Conservation (phyloP, 2,888 invertebrate species). For the Orthosia cruda region DNA sequence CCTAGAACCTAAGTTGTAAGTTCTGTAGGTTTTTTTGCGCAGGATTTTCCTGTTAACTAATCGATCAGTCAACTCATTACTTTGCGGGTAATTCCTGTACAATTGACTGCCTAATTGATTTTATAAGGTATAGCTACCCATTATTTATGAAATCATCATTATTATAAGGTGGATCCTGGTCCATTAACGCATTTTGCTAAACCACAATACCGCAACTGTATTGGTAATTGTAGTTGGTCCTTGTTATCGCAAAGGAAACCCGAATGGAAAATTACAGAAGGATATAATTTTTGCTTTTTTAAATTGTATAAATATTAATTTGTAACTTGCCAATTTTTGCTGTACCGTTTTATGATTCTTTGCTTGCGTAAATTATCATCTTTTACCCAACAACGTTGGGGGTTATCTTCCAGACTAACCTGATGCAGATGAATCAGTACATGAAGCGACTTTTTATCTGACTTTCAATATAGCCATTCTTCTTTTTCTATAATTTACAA, state of each 20-base stretch:
- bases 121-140: slow-evolving; percentile 12
- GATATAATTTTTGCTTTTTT: neutral
- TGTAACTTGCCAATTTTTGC: neutral
- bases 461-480: neutral
- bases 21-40: neutral
- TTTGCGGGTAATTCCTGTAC: slow-evolving; percentile 16
- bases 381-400: neutral
- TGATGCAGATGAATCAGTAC: neutral
- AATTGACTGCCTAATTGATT: neutral
- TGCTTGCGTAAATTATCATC: neutral
- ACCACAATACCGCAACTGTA: slow-evolving; percentile 7
- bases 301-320: neutral
- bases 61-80: slow-evolving; percentile 5
- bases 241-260: neutral
- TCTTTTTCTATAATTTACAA: neutral
- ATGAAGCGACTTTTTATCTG: neutral
- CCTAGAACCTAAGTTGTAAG: neutral
- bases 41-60: slow-evolving; percentile 16
- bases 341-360: no score
- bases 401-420: neutral
- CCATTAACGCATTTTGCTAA: neutral
- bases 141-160: slow-evolving; percentile 15
- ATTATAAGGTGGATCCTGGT: neutral
- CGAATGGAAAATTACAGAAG: slow-evolving; percentile 2
- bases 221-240: neutral